Evolutionary conservation across 2,888 invertebrate species (phyloP), one percentile per base, ranked within the genome.

Genomic region (Cheilosia soror): DNA sequence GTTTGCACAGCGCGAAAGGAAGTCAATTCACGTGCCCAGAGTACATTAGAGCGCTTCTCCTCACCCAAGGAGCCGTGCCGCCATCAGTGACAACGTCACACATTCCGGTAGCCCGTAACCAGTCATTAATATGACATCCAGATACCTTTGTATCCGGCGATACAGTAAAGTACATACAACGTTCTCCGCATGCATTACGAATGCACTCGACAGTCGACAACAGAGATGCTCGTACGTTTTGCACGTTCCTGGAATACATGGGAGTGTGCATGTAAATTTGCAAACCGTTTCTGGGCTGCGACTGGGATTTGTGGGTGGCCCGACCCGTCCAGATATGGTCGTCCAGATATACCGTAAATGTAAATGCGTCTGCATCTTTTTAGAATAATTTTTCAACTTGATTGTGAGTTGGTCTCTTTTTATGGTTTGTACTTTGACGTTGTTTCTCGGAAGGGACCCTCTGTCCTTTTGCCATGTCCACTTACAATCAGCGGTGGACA

Each of bases 81-180:
- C 27, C 33, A 31, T 11, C 76, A 31, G 72, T 81, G 76, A 81
- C 76, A 77, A 77, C 81, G 76, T 85, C 85, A 85, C 68, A 85
- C 81, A 81, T 85, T 81, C 81, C 81, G 71, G 81, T 72, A 71
- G 85, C 72, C 60, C 80, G 49, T 69, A 80, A 47, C 80, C 71
- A 76, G 75, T 85, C 85, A 85, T 85, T 85, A 85, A 85, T 85
- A 85, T 85, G 85, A 81, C 81, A 85, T 85, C 72, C 81, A 85
- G 85, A 85, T 85, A 85, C 85, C 76, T 72, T 77, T 85, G 85
- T 85, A 85, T 85, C 85, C 85, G 85, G 85, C 42, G 85, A 55
- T 72, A 69, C 60, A 62, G 66, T 79, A 84, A 69, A 47, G 84
- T 76, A 76, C 69, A 71, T 60, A 85, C 60, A 60, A 5, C 11